A percentile compares a stretch with the other conserved stretches of the same genome.
Conservation (phyloP, 2,888 invertebrate species). For the Drosophila atripex region DNA sequence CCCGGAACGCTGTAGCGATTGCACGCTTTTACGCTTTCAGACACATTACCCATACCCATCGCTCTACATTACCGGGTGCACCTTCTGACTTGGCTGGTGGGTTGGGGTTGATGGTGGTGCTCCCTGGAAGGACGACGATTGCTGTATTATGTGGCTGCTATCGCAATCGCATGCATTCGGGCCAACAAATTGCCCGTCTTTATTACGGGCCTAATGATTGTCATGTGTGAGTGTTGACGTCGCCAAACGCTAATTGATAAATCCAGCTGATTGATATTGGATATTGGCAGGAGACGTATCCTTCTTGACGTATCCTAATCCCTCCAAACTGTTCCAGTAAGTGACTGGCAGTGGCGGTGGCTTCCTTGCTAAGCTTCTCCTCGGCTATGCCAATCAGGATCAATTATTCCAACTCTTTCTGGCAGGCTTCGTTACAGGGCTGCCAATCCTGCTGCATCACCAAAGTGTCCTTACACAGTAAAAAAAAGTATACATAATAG, state of each 20-base stretch:
- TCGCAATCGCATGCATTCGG: slow-evolving; percentile 67
- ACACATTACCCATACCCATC: slow-evolving; percentile 78
- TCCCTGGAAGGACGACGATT: slow-evolving; percentile 53
- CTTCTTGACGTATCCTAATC: not conserved
- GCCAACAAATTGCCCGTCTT: slow-evolving; percentile 63
- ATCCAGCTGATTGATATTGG: slow-evolving; percentile 56
- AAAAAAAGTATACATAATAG: not conserved
- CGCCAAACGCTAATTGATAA: slow-evolving; percentile 49
- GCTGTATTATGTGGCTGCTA: slow-evolving; percentile 67
- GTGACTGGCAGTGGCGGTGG: slow-evolving; percentile 13
- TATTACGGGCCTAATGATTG: slow-evolving; percentile 62
- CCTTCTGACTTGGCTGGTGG: slow-evolving; percentile 42
- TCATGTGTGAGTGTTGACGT: slow-evolving; percentile 17
- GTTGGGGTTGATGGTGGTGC: slow-evolving; percentile 20
- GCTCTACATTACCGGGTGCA: slow-evolving; percentile 51
- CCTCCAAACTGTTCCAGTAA: not conserved
- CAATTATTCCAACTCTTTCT: slow-evolving; percentile 63
- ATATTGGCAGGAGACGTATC: not conserved
- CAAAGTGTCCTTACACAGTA: not conserved
- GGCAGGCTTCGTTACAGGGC: slow-evolving; percentile 40
- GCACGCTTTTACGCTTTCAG: slow-evolving; percentile 83
- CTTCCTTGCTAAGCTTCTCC: slow-evolving; percentile 27
- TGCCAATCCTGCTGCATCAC: slow-evolving; percentile 39
- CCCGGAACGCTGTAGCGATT: slow-evolving; percentile 66
- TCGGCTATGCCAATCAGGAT: slow-evolving; percentile 63